Evolutionary conservation across 2,113 vertebrate genomes (phyloP), one percentile per base, ranked within the genome.

Genomic region (Osmerus mordax): DNA sequence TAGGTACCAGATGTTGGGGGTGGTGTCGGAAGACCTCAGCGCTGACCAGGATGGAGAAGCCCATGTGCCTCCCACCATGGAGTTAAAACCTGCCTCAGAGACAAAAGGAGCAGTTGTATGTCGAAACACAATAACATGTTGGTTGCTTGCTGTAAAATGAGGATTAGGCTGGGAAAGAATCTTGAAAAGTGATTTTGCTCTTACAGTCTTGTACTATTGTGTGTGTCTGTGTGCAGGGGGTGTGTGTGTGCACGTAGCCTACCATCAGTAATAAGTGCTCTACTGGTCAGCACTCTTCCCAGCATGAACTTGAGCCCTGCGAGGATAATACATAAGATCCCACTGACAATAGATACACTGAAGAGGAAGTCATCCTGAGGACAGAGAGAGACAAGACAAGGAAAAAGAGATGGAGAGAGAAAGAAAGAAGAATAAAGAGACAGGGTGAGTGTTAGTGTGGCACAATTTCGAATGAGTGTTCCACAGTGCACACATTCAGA

Each of bases 251-350:
- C 6, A 12, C 41, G 2, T 6, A 47, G 91, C 93, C 86, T 91
- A 99, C 97, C 96, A 18, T 99, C 97, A 0, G 97, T 99, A 86
- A 98, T 95, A 80, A 99, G 93, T 0, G 96, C 97, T 85, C 96
- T 93, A 90, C 97, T 99, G 53, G 97, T 99, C 74, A 99, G 93
- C 77, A 98, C 92, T 85, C 93, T 95, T 54, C 97, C 97, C 91
- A 99, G 89, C 94, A 97, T 94, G 84, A 98, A 98, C 89, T 99
- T 99, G 89, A 92, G 84, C 77, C 95, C 93, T 16, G 97, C 95
- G 88, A 99, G 91, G 81, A 91, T 81, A 69, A 93, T 90, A 86
- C 97, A 99, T 11, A 94, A 85, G 84, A 98, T 90, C 75, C 97
- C 97, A 68, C 97, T 99, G 86, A 99, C 83, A 87, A 99, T 92